Base-by-base conservation (phyloP, 2,888 invertebrate genomes). In the Prosopocoilus inquinatus region DNA sequence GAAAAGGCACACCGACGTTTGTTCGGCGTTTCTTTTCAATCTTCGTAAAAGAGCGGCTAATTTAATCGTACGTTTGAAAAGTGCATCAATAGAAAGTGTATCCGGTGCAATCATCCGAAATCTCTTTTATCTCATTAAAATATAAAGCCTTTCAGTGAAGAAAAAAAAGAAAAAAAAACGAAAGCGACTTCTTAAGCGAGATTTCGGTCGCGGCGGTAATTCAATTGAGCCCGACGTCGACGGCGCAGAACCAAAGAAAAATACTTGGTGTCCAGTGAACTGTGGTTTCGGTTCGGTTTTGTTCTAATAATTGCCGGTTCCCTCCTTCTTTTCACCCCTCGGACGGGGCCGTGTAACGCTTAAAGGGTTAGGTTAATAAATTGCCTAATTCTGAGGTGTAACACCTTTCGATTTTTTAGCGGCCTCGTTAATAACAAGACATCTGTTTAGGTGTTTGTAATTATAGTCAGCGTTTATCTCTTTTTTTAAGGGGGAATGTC, bases 71-170 rank as follows among this genome's bases (percentile, higher is more conserved):
- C 32, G 55, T 20, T 38, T 15, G 39, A 51, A 51, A 32, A 36
- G 20, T 41, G 53, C 9, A 45, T n/a, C 53, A 39, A 53, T 53
- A 43, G 46, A 49, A 49, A 48, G 48, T 47, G 45, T 39, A 32
- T 28, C 39, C 36, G 28, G 33, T 15, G 48, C 47, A 49, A 53
- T 53, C 53, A 35, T 43, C 50, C 39, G 20, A 48, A 51, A 51
- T 51, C 44, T 51, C 46, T 46, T 45, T 50, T 43, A 28, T n/a
- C 41, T 55, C 55, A 55, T 55, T 55, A 55, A 45, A 50, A 50
- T 39, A 50, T 50, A 50, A 50, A 50, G 15, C 41, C 16, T 38
- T 34, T 32, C 4, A 15, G 34, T 12, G 35, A 35, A 43, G 15
- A 36, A 9, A 28, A 47, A 9, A 35, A 28, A 16, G 32, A 16